phyloP scores from a whole-genome alignment of 2,888 invertebrate genomes.

The Tenthredo notha region DNA sequence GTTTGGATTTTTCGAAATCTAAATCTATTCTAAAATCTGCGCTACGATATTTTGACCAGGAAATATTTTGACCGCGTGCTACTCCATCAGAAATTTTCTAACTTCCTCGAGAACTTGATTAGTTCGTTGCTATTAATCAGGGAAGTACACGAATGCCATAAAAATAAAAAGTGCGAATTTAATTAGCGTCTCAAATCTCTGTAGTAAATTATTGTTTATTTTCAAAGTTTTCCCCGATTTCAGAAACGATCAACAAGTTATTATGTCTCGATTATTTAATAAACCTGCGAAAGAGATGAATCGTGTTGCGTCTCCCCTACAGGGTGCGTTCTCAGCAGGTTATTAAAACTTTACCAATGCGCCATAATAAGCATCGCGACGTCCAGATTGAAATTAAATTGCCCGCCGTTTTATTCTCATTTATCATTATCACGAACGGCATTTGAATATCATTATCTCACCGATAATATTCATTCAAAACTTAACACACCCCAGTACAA shows the following conservation, averaged over 20 bases:
- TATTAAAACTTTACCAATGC: slow-evolving; percentile 75
- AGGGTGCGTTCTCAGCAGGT: slow-evolving; percentile 64
- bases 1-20: neutral
- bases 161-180: neutral
- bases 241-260: slow-evolving; percentile 72
- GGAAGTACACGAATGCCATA: neutral
- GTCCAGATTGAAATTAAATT: slow-evolving; percentile 72
- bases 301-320: slow-evolving; percentile 61
- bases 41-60: neutral
- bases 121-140: slow-evolving; percentile 26
- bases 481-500: slow-evolving; percentile 10
- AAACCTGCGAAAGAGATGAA: slow-evolving; percentile 71
- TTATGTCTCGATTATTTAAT: slow-evolving; percentile 66
- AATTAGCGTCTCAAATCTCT: neutral
- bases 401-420: slow-evolving; percentile 67
- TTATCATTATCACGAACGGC: slow-evolving; percentile 68
- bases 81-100: neutral
- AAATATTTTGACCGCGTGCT: neutral
- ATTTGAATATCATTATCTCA: slow-evolving; percentile 28
- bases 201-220: slow-evolving; percentile 22
- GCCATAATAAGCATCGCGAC: slow-evolving; percentile 71
- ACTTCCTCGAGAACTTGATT: neutral
- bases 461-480: slow-evolving; percentile 29
- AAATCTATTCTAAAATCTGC: neutral
- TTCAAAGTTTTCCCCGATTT: slow-evolving; percentile 46